These are phyloP conservation scores for Gastrophryne carolinensis DNA, from an alignment of 2,797 vertebrate species.

Conservation along the genomic window DNA sequence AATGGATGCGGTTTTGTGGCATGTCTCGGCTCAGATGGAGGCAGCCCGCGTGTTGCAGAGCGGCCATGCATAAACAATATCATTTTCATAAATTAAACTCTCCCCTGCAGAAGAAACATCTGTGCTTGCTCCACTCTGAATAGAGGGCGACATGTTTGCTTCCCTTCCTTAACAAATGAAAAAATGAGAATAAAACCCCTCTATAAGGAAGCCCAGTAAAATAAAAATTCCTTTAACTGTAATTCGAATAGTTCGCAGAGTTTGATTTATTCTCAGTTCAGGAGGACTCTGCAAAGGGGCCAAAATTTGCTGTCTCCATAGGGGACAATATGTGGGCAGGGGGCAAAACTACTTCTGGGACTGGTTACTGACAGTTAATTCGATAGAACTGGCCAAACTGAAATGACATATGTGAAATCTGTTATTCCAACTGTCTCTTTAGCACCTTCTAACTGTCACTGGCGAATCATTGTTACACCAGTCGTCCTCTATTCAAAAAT, in stretches of 20 bases:
- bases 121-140: slow-evolving; percentile 83
- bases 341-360: background rate
- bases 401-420: background rate
- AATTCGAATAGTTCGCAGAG: background rate
- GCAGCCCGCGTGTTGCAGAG: slow-evolving; percentile 77
- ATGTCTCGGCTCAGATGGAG: slow-evolving; percentile 80
- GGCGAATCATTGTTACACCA: no score
- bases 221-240: no score
- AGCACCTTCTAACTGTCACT: background rate
- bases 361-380: background rate
- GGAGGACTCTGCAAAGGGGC: background rate
- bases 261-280: background rate
- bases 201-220: no score
- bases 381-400: background rate
- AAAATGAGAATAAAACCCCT: no score
- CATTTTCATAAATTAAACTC: slow-evolving; percentile 97
- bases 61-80: slow-evolving; percentile 92
- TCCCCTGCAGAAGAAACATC: slow-evolving; percentile 92
- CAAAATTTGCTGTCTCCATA: background rate
- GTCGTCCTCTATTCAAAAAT: no score
- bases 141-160: slow-evolving; percentile 80
- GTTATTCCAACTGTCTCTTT: background rate
- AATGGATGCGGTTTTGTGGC: slow-evolving; percentile 63
- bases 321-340: background rate
- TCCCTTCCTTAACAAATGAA: slow-evolving; percentile 66